A percentile compares a stretch with the other conserved stretches of the same genome.
phyloP scores from a whole-genome alignment of 2,888 invertebrate genomes.

The Cheilosia grossa region DNA sequence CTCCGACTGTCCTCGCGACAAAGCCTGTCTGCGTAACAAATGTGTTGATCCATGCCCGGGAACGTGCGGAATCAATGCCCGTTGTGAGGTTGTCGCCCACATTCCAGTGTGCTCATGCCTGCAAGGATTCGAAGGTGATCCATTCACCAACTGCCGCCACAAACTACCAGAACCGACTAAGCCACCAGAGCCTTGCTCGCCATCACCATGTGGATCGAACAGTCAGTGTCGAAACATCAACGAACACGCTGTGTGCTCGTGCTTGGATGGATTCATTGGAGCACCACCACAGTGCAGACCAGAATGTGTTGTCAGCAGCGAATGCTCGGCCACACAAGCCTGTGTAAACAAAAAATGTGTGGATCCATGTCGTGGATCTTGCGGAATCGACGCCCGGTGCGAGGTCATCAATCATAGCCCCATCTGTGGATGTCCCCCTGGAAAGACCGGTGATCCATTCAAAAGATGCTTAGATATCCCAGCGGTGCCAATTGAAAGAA shows the following conservation, averaged over 20 bases:
- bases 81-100: slow-evolving; percentile 89
- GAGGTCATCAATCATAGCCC: slow-evolving; percentile 89
- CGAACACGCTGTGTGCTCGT: slow-evolving; percentile 88
- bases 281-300: slow-evolving; percentile 88
- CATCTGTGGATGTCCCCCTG: slow-evolving; percentile 87
- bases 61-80: slow-evolving; percentile 89
- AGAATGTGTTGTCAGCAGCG: slow-evolving; percentile 88
- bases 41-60: slow-evolving; percentile 90
- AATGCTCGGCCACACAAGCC: slow-evolving; percentile 86
- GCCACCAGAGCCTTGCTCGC: slow-evolving; percentile 83
- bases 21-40: slow-evolving; percentile 88
- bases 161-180: slow-evolving; percentile 78
- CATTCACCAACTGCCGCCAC: slow-evolving; percentile 85
- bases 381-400: slow-evolving; percentile 89
- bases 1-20: slow-evolving; percentile 87
- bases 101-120: slow-evolving; percentile 90
- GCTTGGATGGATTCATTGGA: slow-evolving; percentile 87
- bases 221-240: slow-evolving; percentile 86
- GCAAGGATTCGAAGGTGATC: slow-evolving; percentile 88
- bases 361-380: slow-evolving; percentile 89
- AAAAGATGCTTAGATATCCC: slow-evolving; percentile 87
- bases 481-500: slow-evolving; percentile 81
- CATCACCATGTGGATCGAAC: slow-evolving; percentile 86
- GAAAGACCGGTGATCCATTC: slow-evolving; percentile 90
- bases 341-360: slow-evolving; percentile 88